Evolutionary conservation across 2,888 invertebrate species (phyloP), one percentile per base, ranked within the genome.

Genomic region (Branchipolynoe longqiensis): DNA sequence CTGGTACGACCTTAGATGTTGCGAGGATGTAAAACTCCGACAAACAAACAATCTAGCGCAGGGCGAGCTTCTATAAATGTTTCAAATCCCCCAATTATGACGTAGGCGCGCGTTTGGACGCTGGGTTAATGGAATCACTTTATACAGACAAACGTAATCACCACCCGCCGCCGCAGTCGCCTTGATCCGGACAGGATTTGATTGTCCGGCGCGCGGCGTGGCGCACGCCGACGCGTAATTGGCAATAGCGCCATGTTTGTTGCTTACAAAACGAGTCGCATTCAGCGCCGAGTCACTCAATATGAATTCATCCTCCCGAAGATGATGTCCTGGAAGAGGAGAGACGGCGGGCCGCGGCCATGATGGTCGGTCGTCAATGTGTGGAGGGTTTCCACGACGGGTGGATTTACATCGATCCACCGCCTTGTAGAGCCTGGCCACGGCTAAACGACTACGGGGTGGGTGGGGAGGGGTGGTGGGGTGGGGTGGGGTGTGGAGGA

Each of bases 161-260:
- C 36, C 36, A 38, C 38, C 31, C 62, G 28, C 62, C 8, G 48
- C 18, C 8, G 48, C 48, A 12, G 33, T 33, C 18, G 22, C 31
- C 4, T 14, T 2, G 62, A 62, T 18, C 62, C 62, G 31, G 25
- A 12, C 3, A 62, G 62, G 28, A 25, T 62, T 62, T 28, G n/a
- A 62, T 62, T 62, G 58, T 58, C 58, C 12, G 3, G 38, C 36
- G 25, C 12, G 28, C 62, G 31, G 62, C 36, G 28, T 8, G 22
- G 69, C 38, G 38, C 36, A 38, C 36, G 69, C 36, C 12, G n/a
- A 36, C 38, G 22, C 69, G 69, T 69, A 69, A 69, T 69, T 69
- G 69, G 36, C 69, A 69, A 69, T 69, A 69, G 38, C 69, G 38
- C 38, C 36, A 69, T 69, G 69, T 69, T 69, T 69, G 69, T 69